A percentile compares a stretch with the other conserved stretches of the same genome.
Conservation (phyloP, 2,797 vertebrate species). For the Hirundo rustica region DNA sequence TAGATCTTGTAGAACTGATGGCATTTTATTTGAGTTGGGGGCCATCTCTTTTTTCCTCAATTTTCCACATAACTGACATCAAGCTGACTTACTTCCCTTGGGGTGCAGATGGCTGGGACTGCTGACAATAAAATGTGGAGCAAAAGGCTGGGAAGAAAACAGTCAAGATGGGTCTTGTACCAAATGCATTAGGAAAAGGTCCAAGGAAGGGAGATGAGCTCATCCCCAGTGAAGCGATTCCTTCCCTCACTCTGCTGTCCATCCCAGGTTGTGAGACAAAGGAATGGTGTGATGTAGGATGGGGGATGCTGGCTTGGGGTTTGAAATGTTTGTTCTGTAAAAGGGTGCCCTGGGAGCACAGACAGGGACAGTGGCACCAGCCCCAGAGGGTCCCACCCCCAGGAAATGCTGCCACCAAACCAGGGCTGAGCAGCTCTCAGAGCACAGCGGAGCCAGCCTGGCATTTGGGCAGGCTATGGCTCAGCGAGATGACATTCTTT, state of each 20-base stretch:
- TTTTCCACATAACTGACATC: not conserved
- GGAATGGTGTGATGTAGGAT: fast-evolving
- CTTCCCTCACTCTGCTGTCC: not conserved
- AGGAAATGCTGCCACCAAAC: not conserved
- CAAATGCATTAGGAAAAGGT: not conserved
- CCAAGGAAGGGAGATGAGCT: not conserved
- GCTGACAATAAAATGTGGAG: not conserved
- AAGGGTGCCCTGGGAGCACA: not conserved
- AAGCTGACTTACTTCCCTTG: not conserved
- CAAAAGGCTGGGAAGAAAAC: not conserved
- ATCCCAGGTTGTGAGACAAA: not conserved
- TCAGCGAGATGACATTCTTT: not conserved
- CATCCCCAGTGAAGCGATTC: not conserved
- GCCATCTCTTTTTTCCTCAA: not conserved
- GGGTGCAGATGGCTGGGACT: not conserved
- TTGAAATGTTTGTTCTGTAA: not conserved
- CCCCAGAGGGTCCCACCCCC: not conserved
- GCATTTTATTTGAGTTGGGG: not conserved
- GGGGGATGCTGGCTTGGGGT: not conserved
- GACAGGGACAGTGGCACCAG: not conserved
- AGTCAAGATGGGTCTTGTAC: not conserved
- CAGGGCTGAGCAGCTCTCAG: not conserved
- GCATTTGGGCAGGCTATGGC: not conserved
- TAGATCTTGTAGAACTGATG: not conserved
- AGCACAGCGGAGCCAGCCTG: not conserved